Base-by-base conservation (phyloP, 2,888 invertebrate species). In the Pheosia gnoma region DNA sequence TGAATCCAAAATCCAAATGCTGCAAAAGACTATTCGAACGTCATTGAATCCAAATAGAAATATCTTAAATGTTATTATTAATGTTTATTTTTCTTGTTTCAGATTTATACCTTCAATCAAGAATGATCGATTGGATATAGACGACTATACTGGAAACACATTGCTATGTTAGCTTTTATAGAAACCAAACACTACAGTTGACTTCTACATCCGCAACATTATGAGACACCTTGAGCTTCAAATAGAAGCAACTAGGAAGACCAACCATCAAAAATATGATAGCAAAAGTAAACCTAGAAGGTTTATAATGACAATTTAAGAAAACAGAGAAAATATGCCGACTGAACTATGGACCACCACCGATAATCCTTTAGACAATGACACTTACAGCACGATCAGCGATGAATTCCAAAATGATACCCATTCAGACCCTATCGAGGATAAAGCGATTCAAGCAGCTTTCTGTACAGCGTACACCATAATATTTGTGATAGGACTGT, bases 401-500 rank as follows among this genome's bases (percentile, higher is more conserved):
- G 77, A 86, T 66, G 80, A 71, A 58, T 75, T 71, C 56, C 75
- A 82, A 56, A 79, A 86, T 70, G 82, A 71, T 53, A 88, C 88
- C 11, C 59, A 63, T 11, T 69, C 62, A 38, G 94, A 95, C 78
- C 93, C 96, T 9, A 96, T 96, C 66, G 95, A 96, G 67, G 94
- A 96, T 76, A 94, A 95, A 70, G 91, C 94, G 5, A 95, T 97
- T 52, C 97, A 97, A 89, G 95, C 96, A 25, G 86, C 96, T 59
- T 97, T 97, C 84, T 96, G 96, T 79, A 91, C 96, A 61, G 93
- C 97, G 53, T 98, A 98, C 87, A 94, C 95, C 3, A 91, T 95
- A 39, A 97, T 98, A 72, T 98, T 98, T 83, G 90, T 96, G 6
- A 93, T 97, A 37, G 98, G 98, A 3, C 92, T 97, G 45, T 96